phyloP scores from a whole-genome alignment of 2,113 vertebrate species.

The Cercocebus atys region DNA sequence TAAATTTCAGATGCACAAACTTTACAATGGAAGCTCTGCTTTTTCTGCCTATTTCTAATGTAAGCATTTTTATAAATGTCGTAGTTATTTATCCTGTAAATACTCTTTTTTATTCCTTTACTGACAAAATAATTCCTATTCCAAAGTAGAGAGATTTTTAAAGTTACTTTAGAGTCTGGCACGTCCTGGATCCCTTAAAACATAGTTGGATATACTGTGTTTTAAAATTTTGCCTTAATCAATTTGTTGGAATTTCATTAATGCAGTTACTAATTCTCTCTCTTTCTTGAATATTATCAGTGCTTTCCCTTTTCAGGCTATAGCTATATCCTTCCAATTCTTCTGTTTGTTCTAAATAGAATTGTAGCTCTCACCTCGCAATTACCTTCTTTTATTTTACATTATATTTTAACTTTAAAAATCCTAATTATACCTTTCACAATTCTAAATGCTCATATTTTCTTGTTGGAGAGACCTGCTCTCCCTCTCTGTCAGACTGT shows the following conservation, averaged over 20 bases:
- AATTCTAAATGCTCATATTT: background rate
- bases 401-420: background rate
- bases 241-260: background rate
- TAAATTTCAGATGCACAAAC: constrained; percentile 1
- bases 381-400: background rate
- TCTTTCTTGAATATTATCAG: background rate
- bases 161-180: background rate
- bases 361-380: background rate
- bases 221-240: background rate
- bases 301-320: background rate
- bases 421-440: background rate
- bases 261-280: background rate
- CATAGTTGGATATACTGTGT: background rate
- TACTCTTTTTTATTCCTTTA: background rate
- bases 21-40: background rate
- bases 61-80: constrained; percentile 5
- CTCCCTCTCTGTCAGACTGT: background rate
- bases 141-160: background rate
- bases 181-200: background rate
- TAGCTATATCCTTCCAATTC: background rate
- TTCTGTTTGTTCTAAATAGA: background rate
- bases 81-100: background rate
- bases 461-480: background rate
- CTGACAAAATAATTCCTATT: background rate
- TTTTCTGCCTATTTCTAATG: background rate